Evolutionary conservation across 2,797 vertebrate genomes (phyloP).

Genomic region (Karalla daura): DNA sequence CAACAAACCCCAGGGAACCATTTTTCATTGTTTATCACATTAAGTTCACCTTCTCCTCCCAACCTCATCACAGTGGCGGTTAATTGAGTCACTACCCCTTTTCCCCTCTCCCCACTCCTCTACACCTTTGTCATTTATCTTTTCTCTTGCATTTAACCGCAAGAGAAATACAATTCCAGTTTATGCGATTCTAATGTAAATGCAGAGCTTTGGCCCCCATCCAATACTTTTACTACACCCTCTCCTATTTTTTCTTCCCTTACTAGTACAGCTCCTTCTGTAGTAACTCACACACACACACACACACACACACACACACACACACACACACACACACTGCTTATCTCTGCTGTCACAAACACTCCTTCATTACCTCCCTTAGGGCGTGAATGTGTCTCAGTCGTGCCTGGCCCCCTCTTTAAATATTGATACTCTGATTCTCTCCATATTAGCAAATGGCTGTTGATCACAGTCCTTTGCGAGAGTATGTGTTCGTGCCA

Average conservation of each 20-base stretch:
- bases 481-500: conserved; percentile 49
- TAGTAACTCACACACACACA: conserved; percentile 20
- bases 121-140: neutral
- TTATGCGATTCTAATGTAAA: conserved; percentile 14
- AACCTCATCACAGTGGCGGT: conserved; percentile 16
- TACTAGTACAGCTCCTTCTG: neutral
- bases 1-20: neutral
- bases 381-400: conserved; percentile 39
- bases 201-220: neutral
- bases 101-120: neutral
- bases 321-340: conserved; percentile 13
- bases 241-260: too few species aligned
- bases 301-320: conserved; percentile 28
- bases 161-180: conserved; percentile 23
- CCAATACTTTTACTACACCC: conserved; percentile 3
- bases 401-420: conserved; percentile 49
- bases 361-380: conserved; percentile 30
- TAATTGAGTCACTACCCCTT: conserved; percentile 1
- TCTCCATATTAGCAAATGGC: conserved; percentile 64
- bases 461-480: conserved; percentile 72
- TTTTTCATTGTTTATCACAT: conserved; percentile 1
- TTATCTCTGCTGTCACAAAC: conserved; percentile 41
- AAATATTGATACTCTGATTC: conserved; percentile 73
- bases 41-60: conserved; percentile 2
- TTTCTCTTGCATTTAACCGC: conserved; percentile 13